Evolutionary conservation across 2,113 vertebrate genomes (phyloP).

Genomic region (Lophius piscatorius): DNA sequence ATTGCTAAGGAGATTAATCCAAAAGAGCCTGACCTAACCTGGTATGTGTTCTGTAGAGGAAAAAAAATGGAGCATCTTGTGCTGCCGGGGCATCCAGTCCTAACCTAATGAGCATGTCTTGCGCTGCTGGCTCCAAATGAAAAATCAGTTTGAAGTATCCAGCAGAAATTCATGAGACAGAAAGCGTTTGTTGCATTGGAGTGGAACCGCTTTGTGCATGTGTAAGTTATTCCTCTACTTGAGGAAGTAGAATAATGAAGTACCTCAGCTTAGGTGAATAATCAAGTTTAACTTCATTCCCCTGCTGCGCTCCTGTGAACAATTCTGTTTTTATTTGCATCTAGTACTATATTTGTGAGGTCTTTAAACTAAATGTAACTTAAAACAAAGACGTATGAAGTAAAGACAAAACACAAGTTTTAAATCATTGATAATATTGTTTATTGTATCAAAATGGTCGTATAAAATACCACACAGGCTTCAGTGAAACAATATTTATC

Average conservation of each 20-base stretch:
- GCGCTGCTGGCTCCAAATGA: constrained; percentile 2
- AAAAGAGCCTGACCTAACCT: background rate
- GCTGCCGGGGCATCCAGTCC: constrained; percentile 4
- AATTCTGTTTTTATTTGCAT: too few relatives aligned
- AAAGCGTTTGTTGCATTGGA: background rate
- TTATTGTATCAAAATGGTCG: too few relatives aligned
- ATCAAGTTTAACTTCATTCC: too few relatives aligned
- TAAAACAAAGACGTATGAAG: too few relatives aligned
- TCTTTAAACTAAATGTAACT: too few relatives aligned
- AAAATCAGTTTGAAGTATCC: constrained; percentile 24
- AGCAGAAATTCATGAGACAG: constrained; percentile 16
- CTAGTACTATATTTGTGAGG: too few relatives aligned
- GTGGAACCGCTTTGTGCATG: constrained; percentile 1
- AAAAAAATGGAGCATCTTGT: constrained; percentile 2
- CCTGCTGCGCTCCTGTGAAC: too few relatives aligned
- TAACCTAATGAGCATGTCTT: background rate
- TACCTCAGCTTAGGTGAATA: background rate
- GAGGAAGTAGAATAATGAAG: background rate
- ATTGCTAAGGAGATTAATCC: constrained; percentile 1
- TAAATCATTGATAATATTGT: too few relatives aligned
- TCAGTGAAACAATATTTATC: too few relatives aligned
- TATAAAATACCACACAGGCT: too few relatives aligned
- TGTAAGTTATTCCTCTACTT: constrained; percentile 1
- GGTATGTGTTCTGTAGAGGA: background rate
- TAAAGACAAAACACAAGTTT: too few relatives aligned